phyloP scores from a whole-genome alignment of 2,888 invertebrate genomes.

The Harpalus rufipes region DNA sequence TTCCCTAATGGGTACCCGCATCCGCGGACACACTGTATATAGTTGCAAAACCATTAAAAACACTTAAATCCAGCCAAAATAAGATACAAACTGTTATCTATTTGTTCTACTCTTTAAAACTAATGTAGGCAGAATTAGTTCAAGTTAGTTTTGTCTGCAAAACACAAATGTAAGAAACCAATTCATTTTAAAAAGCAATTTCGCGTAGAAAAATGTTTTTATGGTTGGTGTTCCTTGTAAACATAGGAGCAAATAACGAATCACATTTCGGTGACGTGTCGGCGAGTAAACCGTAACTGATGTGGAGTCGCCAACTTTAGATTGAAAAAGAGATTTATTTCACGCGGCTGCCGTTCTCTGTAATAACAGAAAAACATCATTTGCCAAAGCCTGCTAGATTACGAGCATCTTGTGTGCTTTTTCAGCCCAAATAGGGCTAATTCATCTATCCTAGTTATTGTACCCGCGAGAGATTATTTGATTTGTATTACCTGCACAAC shows the following conservation, averaged over 20 bases:
- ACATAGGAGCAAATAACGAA: conserved; percentile 37
- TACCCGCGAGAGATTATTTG: background rate
- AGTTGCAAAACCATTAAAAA: too few species aligned
- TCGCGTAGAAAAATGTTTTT: conserved; percentile 24
- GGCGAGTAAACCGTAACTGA: conserved; percentile 26
- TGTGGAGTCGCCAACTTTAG: conserved; percentile 45
- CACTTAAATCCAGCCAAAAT: too few species aligned
- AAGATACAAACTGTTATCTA: too few species aligned
- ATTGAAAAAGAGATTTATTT: conserved; percentile 49
- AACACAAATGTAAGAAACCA: background rate
- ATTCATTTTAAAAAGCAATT: conserved; percentile 29
- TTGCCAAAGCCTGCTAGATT: conserved; percentile 17
- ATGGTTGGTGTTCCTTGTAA: conserved; percentile 11
- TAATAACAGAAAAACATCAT: conserved; percentile 34
- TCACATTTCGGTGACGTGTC: conserved; percentile 35
- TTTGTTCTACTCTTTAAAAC: too few species aligned
- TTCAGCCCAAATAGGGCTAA: background rate
- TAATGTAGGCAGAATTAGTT: too few species aligned
- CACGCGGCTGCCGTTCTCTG: background rate
- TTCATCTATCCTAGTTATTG: conserved; percentile 2
- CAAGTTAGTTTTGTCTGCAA: too few species aligned
- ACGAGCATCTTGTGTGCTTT: background rate
- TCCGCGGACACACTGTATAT: too few species aligned
- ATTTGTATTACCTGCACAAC: background rate
- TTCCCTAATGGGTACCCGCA: too few species aligned